Conservation (phyloP, 1,140 invertebrate genomes). For the Hesperophylax magnus region DNA sequence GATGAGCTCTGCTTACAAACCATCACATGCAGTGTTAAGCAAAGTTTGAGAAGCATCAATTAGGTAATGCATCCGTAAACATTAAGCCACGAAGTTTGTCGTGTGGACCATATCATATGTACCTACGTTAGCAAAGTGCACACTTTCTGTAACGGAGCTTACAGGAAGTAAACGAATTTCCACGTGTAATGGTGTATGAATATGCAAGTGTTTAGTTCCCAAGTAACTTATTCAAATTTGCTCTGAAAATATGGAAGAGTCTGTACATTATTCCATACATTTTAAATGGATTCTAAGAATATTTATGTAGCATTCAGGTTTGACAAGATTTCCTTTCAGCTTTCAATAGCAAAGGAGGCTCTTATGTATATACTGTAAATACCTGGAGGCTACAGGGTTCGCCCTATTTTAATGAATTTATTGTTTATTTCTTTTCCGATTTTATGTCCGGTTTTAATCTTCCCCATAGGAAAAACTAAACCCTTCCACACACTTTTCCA, state of each 20-base stretch:
- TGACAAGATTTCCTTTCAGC: background rate
- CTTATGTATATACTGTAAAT: no score
- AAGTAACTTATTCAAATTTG: slow-evolving; percentile 38
- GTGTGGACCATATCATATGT: slow-evolving; percentile 7
- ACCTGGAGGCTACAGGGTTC: no score
- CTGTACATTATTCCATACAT: slow-evolving; percentile 1
- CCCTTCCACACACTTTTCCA: no score
- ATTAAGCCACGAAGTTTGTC: slow-evolving; percentile 6
- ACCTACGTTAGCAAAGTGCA: slow-evolving; percentile 20
- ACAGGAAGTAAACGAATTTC: slow-evolving; percentile 49
- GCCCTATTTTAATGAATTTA: no score
- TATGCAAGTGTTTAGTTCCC: slow-evolving; percentile 43
- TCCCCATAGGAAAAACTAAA: no score
- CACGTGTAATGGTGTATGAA: slow-evolving; percentile 45
- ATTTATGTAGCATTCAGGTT: background rate
- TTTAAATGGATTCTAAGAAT: slow-evolving; percentile 30
- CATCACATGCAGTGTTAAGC: no score
- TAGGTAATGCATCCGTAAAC: no score
- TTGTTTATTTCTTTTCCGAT: no score
- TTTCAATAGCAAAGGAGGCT: background rate
- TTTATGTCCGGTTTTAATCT: no score
- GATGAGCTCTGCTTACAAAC: no score
- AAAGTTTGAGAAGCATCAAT: no score
- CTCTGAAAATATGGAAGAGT: slow-evolving; percentile 8
- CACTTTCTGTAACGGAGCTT: slow-evolving; percentile 35